Evolutionary conservation across 1,140 invertebrate genomes (phyloP).

Genomic region (Drosophila suzukii): DNA sequence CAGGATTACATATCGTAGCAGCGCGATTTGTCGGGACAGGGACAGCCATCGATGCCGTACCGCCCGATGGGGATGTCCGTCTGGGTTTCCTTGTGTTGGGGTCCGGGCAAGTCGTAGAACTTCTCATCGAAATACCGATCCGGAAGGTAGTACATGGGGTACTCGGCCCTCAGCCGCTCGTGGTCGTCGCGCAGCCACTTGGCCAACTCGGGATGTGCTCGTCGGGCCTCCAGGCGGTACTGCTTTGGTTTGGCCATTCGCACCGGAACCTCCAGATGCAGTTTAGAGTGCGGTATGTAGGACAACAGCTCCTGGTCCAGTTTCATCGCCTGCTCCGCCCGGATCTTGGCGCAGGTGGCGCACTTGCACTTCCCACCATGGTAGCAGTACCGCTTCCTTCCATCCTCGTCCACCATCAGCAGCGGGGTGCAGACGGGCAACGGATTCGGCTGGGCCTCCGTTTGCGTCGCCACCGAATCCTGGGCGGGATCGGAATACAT

Average conservation of each 20-base stretch:
- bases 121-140: slow-evolving; percentile 32
- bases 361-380: slow-evolving; percentile 71
- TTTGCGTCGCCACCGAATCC: slow-evolving; percentile 42
- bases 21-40: slow-evolving; percentile 49
- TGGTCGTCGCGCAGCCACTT: slow-evolving; percentile 48
- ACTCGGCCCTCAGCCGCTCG: slow-evolving; percentile 23
- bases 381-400: slow-evolving; percentile 59
- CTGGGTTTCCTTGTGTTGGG: slow-evolving; percentile 53
- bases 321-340: slow-evolving; percentile 20
- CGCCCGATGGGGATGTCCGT: slow-evolving; percentile 56
- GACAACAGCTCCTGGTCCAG: slow-evolving; percentile 51
- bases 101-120: slow-evolving; percentile 16
- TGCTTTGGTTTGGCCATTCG: slow-evolving; percentile 53
- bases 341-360: slow-evolving; percentile 28
- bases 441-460: slow-evolving; percentile 27
- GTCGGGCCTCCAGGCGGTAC: slow-evolving; percentile 40
- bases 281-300: slow-evolving; percentile 20
- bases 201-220: slow-evolving; percentile 37
- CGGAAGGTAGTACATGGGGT: slow-evolving; percentile 58
- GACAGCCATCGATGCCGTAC: slow-evolving; percentile 67
- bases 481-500: slow-evolving; percentile 53
- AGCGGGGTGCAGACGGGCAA: slow-evolving; percentile 49
- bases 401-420: slow-evolving; percentile 60
- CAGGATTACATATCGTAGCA: slow-evolving; percentile 53
- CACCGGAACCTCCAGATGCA: slow-evolving; percentile 43